Percentiles rank a stretch among this genome's conserved stretches.
phyloP scores from a whole-genome alignment of 2,797 vertebrate species.

The Sebastolobus alascanus region DNA sequence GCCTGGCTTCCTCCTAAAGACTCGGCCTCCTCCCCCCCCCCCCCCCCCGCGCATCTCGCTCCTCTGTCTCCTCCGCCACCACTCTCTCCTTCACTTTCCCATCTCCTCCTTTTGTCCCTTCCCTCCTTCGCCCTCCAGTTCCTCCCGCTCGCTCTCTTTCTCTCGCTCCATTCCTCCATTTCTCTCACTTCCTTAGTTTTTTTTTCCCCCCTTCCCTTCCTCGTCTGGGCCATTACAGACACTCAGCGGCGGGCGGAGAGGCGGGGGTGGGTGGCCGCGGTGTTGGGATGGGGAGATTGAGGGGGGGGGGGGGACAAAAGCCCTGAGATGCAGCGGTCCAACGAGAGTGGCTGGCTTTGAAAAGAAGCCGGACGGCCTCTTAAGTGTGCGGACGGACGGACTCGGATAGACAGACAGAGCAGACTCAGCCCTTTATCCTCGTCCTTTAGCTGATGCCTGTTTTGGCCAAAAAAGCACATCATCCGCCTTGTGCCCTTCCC shows the following conservation, averaged over 20 bases:
- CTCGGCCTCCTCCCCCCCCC: slow-evolving; percentile 84
- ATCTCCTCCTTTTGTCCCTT: slow-evolving; percentile 80
- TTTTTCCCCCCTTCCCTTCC: slow-evolving; percentile 36
- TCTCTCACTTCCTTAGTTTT: slow-evolving; percentile 61
- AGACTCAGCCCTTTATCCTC: slow-evolving; percentile 73
- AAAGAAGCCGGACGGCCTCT: slow-evolving; percentile 83
- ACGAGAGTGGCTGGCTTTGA: slow-evolving; percentile 93
- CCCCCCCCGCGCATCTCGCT: slow-evolving; percentile 86
- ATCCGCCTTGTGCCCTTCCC: slow-evolving; percentile 68
- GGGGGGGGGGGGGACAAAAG: slow-evolving; percentile 88
- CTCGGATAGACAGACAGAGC: slow-evolving; percentile 84
- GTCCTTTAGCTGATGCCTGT: slow-evolving; percentile 81
- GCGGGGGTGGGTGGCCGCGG: slow-evolving; percentile 46
- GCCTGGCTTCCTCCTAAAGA: slow-evolving; percentile 97
- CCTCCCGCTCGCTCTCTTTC: slow-evolving; percentile 80
- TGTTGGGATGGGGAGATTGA: slow-evolving; percentile 59
- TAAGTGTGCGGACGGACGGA: slow-evolving; percentile 75
- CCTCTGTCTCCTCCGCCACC: slow-evolving; percentile 66
- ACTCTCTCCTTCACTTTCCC: slow-evolving; percentile 65
- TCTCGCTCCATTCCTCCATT: slow-evolving; percentile 86
- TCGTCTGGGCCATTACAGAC: slow-evolving; percentile 96
- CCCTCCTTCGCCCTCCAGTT: slow-evolving; percentile 88
- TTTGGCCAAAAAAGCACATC: slow-evolving; percentile 81
- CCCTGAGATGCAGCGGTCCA: slow-evolving; percentile 91
- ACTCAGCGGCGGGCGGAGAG: slow-evolving; percentile 84